Conservation (phyloP, 2,797 vertebrate genomes). For the Vespertilio murinus region DNA sequence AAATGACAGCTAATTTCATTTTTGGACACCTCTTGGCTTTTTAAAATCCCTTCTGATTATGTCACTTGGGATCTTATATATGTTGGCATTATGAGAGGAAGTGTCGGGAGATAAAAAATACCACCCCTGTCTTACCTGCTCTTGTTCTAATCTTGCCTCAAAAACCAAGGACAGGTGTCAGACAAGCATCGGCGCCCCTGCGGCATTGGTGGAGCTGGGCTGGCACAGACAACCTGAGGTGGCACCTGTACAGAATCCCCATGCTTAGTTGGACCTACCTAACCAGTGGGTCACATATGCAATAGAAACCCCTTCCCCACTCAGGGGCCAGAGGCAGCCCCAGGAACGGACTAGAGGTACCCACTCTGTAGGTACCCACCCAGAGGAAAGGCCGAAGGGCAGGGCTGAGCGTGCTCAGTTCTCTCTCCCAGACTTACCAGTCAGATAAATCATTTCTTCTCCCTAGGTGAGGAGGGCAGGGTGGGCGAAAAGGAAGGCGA, state of each 20-base stretch:
- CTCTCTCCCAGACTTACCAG: neutral
- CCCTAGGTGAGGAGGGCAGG: neutral
- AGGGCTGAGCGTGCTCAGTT: neutral
- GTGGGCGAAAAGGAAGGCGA: neutral
- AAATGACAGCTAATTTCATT: neutral
- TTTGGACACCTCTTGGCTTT: neutral
- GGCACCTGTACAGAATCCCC: neutral
- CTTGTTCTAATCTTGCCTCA: neutral
- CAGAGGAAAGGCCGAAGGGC: neutral
- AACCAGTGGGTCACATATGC: neutral
- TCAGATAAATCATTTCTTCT: neutral
- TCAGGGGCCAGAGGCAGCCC: neutral
- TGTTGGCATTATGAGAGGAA: neutral
- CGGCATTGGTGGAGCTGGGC: neutral
- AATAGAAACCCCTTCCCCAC: neutral
- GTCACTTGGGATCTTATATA: neutral
- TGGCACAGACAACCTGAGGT: neutral
- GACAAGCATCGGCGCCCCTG: neutral
- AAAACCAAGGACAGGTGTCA: neutral
- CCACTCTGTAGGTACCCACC: neutral
- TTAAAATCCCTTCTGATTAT: neutral
- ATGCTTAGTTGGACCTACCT: rapidly evolving
- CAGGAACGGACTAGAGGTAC: neutral
- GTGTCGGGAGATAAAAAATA: neutral
- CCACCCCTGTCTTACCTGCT: neutral